Conservation (phyloP, 1,140 invertebrate genomes). For the Papilio aristodemus region DNA sequence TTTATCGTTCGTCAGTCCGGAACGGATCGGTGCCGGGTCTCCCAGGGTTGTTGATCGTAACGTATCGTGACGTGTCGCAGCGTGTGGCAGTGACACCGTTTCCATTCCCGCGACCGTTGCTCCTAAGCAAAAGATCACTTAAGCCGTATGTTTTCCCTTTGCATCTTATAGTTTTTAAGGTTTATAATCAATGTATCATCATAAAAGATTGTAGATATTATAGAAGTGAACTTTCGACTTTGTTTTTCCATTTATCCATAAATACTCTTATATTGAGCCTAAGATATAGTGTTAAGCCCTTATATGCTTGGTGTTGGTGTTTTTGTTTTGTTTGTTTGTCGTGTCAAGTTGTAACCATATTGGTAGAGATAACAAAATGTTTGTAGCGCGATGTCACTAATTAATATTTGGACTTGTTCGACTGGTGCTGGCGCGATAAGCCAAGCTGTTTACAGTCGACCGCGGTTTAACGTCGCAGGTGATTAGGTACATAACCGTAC, state of each 20-base stretch:
- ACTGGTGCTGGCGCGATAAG: neutral
- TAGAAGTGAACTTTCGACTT: too few species aligned
- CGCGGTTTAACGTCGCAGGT: neutral
- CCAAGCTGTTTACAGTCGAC: neutral
- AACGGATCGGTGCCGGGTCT: neutral
- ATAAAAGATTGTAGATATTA: too few species aligned
- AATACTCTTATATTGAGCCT: too few species aligned
- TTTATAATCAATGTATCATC: too few species aligned
- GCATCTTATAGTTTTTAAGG: too few species aligned
- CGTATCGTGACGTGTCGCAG: conserved; percentile 1
- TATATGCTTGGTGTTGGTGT: too few species aligned
- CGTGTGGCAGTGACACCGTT: neutral
- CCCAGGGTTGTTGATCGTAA: neutral
- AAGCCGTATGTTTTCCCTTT: too few species aligned
- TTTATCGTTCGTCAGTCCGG: conserved; percentile 3
- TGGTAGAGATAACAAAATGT: neutral
- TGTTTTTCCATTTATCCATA: too few species aligned
- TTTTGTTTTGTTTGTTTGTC: too few species aligned
- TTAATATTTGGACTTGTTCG: conserved; percentile 15
- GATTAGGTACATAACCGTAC: neutral
- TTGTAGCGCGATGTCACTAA: neutral
- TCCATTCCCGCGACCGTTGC: neutral
- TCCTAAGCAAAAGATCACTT: too few species aligned
- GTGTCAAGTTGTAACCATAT: neutral
- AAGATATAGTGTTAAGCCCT: too few species aligned